These are phyloP conservation scores for Hofmannophila pseudospretella DNA, from an alignment of 2,888 invertebrate genomes.

Conservation along the genomic window DNA sequence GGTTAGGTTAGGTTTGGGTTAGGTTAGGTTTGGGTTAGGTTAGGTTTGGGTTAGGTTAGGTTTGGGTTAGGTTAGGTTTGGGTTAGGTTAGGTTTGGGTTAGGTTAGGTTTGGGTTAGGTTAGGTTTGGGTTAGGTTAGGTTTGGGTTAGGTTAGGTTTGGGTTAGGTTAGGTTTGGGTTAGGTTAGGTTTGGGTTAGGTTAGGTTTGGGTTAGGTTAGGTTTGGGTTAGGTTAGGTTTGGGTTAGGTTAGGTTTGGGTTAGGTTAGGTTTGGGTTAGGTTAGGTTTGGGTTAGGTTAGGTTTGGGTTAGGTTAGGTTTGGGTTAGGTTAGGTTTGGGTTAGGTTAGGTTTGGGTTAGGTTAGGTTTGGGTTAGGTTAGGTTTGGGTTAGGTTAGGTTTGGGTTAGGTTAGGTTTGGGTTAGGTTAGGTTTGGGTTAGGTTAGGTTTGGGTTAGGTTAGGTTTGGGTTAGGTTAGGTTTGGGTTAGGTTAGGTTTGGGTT, in stretches of 20 bases:
- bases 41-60: constrained; percentile 14
- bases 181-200: constrained; percentile 18
- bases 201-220: constrained; percentile 14
- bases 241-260: constrained; percentile 11
- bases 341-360: constrained; percentile 21
- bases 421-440: constrained; percentile 8
- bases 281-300: constrained; percentile 8
- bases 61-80: constrained; percentile 11
- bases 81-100: constrained; percentile 7
- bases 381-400: constrained; percentile 14
- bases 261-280: constrained; percentile 6
- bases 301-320: constrained; percentile 9
- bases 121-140: constrained; percentile 10
- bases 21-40: constrained; percentile 6
- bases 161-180: constrained; percentile 20
- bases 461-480: constrained; percentile 8
- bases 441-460: constrained; percentile 8
- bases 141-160: constrained; percentile 9
- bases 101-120: constrained; percentile 9
- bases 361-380: constrained; percentile 16
- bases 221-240: constrained; percentile 6
- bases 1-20: constrained; percentile 11
- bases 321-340: constrained; percentile 12
- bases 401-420: constrained; percentile 7
- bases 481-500: constrained; percentile 9